phyloP scores from a whole-genome alignment of 2,888 invertebrate genomes.

The Agrilus cyanescens region DNA sequence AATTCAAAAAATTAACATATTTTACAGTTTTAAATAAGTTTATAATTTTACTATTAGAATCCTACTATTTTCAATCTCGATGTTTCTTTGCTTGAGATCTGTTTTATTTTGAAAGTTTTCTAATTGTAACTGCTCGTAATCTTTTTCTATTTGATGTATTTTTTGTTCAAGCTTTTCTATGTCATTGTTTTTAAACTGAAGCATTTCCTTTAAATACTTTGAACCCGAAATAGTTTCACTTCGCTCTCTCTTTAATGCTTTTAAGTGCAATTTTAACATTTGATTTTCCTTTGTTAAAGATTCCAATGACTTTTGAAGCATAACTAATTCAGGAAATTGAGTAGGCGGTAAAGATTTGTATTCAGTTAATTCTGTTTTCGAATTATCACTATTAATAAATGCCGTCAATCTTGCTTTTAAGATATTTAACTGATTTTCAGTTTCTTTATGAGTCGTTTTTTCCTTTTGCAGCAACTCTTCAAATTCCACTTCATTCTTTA shows the following conservation, averaged over 20 bases:
- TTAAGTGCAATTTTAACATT: conserved; percentile 19
- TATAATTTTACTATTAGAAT: conserved; percentile 22
- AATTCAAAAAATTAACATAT: conserved; percentile 2
- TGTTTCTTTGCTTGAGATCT: conserved; percentile 21
- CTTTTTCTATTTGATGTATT: conserved; percentile 15
- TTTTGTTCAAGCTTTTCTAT: conserved; percentile 22
- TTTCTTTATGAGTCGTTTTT: conserved; percentile 32
- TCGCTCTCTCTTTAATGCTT: conserved; percentile 19
- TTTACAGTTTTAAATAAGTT: neutral
- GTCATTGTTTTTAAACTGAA: conserved; percentile 18
- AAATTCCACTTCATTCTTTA: conserved; percentile 51
- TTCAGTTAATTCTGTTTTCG: conserved; percentile 26
- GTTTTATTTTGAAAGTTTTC: conserved; percentile 19
- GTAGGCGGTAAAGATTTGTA: conserved; percentile 26
- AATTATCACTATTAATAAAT: conserved; percentile 12
- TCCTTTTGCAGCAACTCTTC: conserved; percentile 47
- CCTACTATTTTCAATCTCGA: conserved; percentile 24
- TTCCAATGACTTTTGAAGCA: conserved; percentile 19
- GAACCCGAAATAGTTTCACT: conserved; percentile 21
- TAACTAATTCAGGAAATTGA: conserved; percentile 20
- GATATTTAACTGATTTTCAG: conserved; percentile 26
- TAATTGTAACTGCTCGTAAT: conserved; percentile 18
- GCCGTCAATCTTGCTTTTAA: conserved; percentile 18
- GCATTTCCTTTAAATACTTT: conserved; percentile 25
- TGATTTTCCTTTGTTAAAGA: conserved; percentile 19